These are phyloP conservation scores for Zygaena filipendulae DNA, from an alignment of 2,888 invertebrate genomes.

Conservation along the genomic window DNA sequence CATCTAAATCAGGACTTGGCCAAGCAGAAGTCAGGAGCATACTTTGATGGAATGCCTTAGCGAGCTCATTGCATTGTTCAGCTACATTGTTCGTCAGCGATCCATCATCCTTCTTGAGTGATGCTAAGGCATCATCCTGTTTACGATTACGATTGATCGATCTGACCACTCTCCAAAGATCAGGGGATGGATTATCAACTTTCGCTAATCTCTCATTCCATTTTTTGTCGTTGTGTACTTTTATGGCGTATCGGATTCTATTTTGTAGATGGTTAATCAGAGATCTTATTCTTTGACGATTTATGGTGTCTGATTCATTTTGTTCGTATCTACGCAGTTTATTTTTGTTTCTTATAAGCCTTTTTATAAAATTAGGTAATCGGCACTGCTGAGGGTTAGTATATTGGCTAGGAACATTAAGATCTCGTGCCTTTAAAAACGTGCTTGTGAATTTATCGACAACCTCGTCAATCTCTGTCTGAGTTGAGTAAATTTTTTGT, in stretches of 20 bases:
- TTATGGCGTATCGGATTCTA: not conserved
- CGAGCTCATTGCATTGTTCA: conserved; percentile 7
- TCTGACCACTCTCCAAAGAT: conserved; percentile 8
- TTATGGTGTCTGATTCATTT: not conserved
- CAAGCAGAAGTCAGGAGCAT: conserved; percentile 6
- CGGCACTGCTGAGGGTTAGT: not conserved
- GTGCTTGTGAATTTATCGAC: not conserved
- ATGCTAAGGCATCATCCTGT: not conserved
- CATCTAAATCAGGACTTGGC: no score
- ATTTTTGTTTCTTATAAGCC: conserved; percentile 4
- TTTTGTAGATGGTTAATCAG: conserved; percentile 5
- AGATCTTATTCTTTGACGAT: not conserved
- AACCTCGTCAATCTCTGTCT: not conserved
- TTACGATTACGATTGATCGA: conserved; percentile 2
- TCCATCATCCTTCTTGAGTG: conserved; percentile 1
- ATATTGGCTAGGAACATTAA: not conserved
- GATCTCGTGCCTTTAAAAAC: not conserved
- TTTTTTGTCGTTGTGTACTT: not conserved
- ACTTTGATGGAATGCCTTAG: conserved; percentile 4
- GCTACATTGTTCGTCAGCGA: not conserved
- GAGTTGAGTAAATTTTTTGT: not conserved
- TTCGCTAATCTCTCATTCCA: conserved; percentile 7
- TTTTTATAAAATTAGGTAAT: conserved; percentile 1
- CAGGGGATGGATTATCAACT: conserved; percentile 7
- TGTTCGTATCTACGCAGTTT: conserved; percentile 1